Evolutionary conservation across 2,888 invertebrate species (phyloP), one percentile per base, ranked within the genome.

Genomic region (Odontothrips loti): DNA sequence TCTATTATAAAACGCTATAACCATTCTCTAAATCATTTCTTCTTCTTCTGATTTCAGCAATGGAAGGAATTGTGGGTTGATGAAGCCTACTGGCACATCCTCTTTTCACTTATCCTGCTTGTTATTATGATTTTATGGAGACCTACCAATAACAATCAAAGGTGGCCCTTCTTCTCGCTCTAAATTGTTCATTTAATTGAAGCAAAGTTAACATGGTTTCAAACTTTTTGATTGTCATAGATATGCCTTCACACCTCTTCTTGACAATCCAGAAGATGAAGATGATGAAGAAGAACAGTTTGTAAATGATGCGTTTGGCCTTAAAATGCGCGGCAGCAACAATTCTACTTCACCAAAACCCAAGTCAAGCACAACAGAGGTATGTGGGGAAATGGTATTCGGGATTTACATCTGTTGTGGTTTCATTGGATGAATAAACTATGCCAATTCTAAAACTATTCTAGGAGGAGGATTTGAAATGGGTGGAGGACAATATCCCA

Each of bases 101-200:
- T 97, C 82, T 98, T 98, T 88, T 96, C 95, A 23, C 90, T 94
- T 84, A 91, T 98, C 81, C 90, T 98, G 43, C 88, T 95, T 63
- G 95, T 95, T 51, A 98, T 98, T 84, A 97, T 98, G 95, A 91
- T 98, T 83, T 90, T 98, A 83, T 98, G 97, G 97, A 90, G 98
- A 84, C 98, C 98, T 9, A 96, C 96, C 27, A 96, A 95, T 87
- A 98, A 98, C 88, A 98, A 97, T 89, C 97, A 97, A 88, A 91
- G 96, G 85, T 58, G 58, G 47, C 78, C 29, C 17, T 9, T 48
- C 15, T 9, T 82, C 48, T 80, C 75, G 17, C 10, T 8, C 23
- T 80, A n/a, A 47, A 47, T 15, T 78, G 12, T 79, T 43, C 27
- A 27, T 12, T 17, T 34, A 10, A 23, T 23, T 48, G 48, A 11